Conservation (phyloP, 2,113 vertebrate species). For the Dromaius novaehollandiae region DNA sequence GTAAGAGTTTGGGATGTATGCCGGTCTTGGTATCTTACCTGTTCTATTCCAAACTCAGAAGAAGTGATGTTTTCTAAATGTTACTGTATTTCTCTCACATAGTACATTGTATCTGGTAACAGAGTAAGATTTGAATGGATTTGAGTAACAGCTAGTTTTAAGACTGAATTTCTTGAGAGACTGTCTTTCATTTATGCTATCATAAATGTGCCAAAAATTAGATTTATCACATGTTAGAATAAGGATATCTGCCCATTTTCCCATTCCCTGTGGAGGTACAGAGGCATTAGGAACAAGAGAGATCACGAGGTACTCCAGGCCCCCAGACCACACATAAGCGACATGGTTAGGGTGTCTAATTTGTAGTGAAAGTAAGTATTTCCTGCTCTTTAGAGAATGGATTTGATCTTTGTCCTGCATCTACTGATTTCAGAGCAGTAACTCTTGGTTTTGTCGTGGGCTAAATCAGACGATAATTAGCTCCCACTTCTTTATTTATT, state of each 20-base stretch:
- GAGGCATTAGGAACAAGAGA: not conserved
- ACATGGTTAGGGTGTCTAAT: too few relatives aligned
- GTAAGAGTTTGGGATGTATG: not conserved
- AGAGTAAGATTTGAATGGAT: too few relatives aligned
- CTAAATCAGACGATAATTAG: not conserved
- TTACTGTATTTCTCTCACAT: not conserved
- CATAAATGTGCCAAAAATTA: not conserved
- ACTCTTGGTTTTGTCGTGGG: not conserved
- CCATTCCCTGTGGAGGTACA: not conserved
- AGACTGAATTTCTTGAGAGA: not conserved
- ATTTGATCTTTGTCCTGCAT: not conserved
- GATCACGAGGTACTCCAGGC: not conserved
- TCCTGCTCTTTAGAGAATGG: not conserved
- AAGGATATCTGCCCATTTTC: not conserved
- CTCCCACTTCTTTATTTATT: not conserved
- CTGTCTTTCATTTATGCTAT: not conserved
- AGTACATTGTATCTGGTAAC: not conserved
- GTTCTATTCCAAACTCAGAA: not conserved
- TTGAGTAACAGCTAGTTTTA: not conserved
- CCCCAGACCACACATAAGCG: not conserved
- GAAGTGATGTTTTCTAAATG: not conserved
- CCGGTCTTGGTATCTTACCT: not conserved
- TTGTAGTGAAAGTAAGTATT: not conserved
- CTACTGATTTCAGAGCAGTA: not conserved
- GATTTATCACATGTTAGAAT: not conserved